Evolutionary conservation across 2,113 vertebrate genomes (phyloP), one percentile per base, ranked within the genome.

Genomic region (Pantherophis guttatus): DNA sequence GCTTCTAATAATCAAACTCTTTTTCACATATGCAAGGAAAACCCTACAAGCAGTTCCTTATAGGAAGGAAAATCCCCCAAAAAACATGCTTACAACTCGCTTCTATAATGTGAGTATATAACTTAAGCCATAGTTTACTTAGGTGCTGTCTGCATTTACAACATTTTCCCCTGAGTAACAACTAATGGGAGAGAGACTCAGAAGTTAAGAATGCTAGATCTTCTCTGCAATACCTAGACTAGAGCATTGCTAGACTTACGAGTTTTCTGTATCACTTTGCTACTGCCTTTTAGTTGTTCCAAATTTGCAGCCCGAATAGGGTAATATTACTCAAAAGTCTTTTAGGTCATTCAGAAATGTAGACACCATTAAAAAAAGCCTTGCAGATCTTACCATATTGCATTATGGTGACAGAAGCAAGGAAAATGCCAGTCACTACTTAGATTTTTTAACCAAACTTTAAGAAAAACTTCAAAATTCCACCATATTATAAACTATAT

Each of bases 401-500:
- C 70, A 59, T 12, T 17, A 91, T 48, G n/a, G 15, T 19, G 92
- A 85, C 65, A 85, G 33, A 44, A 92, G 93, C 44, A 62, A 44
- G 24, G 1, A 3, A 24, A 8, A 55, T 92, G 93, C 93, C 0
- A 0, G 48, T 48, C 88, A 54, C 54, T 85, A 55, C 65, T 81
- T 93, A 88, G 0, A 0, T 44, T 59, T 17, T 1, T 1, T 81
- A 50, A 92, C 26, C 89, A 89, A 93, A 54, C 0, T 1, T 29
- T 48, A 9, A 89, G 11, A 57, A 87, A 92, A 75, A 0, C 1
- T 44, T 53, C 26, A 87, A 75, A 0, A 0, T 17, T 92, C 0
- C 57, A 70, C 48, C 26, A 5, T n/a, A 29, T 89, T 93, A 55
- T 94, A 90, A 94, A 87, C 94, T 93, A n/a, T n/a, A 15, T n/a